Evolutionary conservation across 2,888 invertebrate species (phyloP).

Genomic region (Ypsolopha sequella): DNA sequence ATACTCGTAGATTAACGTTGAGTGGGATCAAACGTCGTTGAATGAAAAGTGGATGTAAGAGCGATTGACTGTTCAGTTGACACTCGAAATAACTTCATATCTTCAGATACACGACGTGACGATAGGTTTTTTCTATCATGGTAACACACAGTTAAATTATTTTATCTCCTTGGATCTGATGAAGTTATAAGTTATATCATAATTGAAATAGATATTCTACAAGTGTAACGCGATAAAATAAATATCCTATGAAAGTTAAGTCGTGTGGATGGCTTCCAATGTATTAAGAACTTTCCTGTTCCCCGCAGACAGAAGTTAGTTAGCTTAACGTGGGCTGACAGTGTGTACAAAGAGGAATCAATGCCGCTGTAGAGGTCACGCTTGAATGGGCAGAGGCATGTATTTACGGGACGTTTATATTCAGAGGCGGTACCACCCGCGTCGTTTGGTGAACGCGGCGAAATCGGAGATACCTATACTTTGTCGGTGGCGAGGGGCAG

Average conservation of each 20-base stretch:
- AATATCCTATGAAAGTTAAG: constrained; percentile 4
- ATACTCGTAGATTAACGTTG: too few relatives aligned
- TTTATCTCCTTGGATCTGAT: not conserved
- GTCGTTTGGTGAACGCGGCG: constrained; percentile 34
- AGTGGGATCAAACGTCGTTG: too few relatives aligned
- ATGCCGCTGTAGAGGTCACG: constrained; percentile 1
- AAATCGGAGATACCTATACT: constrained; percentile 39
- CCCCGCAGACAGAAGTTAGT: not conserved
- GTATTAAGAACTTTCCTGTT: not conserved
- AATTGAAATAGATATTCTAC: not conserved
- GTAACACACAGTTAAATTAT: not conserved
- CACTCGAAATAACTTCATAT: too few relatives aligned
- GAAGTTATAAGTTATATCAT: not conserved
- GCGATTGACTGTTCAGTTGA: too few relatives aligned
- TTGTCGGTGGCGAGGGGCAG: constrained; percentile 17
- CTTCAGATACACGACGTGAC: too few relatives aligned
- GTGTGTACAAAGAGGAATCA: not conserved
- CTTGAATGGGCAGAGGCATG: constrained; percentile 22
- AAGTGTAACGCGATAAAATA: constrained; percentile 3
- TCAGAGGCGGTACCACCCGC: constrained; percentile 54
- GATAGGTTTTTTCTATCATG: too few relatives aligned
- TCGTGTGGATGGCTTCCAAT: not conserved
- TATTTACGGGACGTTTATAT: constrained; percentile 52
- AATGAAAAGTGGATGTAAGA: too few relatives aligned
- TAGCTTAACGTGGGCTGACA: not conserved